phyloP scores from a whole-genome alignment of 2,888 invertebrate species.

The Ornithoptera alexandrae region DNA sequence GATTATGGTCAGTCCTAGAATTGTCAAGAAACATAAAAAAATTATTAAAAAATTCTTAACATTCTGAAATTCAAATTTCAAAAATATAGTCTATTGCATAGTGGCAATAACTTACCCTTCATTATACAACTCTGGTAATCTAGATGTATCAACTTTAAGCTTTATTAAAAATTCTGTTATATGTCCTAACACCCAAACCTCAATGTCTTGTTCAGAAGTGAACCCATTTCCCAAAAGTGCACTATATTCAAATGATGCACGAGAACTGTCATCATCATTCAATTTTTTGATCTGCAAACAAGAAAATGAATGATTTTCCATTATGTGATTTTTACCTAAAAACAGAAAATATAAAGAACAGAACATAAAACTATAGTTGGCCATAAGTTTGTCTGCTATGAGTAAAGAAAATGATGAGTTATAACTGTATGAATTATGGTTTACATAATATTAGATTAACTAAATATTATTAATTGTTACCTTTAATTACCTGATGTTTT shows the following conservation, averaged over 20 bases:
- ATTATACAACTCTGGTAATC: constrained; percentile 79
- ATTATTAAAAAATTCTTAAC: neutral
- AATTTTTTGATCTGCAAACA: constrained; percentile 64
- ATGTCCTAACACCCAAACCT: constrained; percentile 82
- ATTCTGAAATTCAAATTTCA: neutral
- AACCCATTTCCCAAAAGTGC: constrained; percentile 78
- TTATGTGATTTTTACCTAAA: neutral
- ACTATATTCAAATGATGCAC: constrained; percentile 82
- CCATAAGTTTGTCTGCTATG: too few relatives aligned
- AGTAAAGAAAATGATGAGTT: too few relatives aligned
- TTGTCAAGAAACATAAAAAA: neutral
- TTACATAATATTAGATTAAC: neutral
- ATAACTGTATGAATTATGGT: too few relatives aligned
- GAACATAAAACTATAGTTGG: neutral
- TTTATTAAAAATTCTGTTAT: constrained; percentile 82
- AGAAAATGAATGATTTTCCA: neutral
- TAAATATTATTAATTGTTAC: neutral
- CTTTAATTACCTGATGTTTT: constrained; percentile 78
- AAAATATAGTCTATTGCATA: too few relatives aligned
- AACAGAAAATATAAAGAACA: neutral
- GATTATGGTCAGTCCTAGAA: constrained; percentile 65
- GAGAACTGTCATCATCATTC: constrained; percentile 75
- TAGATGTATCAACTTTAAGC: constrained; percentile 82
- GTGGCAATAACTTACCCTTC: constrained; percentile 52
- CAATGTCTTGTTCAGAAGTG: constrained; percentile 80